Base-by-base conservation (phyloP, 2,888 invertebrate species). In the Cosmia trapezina region DNA sequence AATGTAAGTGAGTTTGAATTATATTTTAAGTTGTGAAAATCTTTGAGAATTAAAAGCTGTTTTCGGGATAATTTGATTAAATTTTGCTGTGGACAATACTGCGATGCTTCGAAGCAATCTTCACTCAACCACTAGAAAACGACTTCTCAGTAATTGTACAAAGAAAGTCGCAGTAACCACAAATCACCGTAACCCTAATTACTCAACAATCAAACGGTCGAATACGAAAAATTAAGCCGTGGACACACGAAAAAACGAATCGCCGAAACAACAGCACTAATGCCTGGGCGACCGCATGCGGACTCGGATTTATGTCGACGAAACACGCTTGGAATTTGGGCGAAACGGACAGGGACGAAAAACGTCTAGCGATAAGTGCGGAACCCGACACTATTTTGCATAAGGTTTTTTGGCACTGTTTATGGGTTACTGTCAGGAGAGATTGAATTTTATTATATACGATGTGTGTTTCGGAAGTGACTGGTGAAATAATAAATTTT, bases 271-370 rank as follows among this genome's bases (percentile, higher is more conserved):
- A 73, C 78, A 76, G 61, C 80, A 76, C 78, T 86, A 86, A 83
- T 85, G 79, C 81, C 75, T 77, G 76, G 63, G 74, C 76, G 65
- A 82, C 70, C 76, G 74, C 84, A 81, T 80, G 73, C 75, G 82
- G 86, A 83, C 88, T 70, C 82, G 83, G 88, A 90, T 90, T 90
- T 90, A 90, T 89, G 86, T 87, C 85, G 85, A 78, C 80, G 78
- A 85, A 75, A 84, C 87, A 89, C 86, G 89, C 86, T 66, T 70
- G 89, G 87, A 89, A 90, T 90, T 90, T 89, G 79, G 89, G 85
- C 78, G 72, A 81, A 84, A 85, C 85, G 83, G 81, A 88, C 89
- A 87, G 76, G 66, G 72, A 83, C 87, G 88, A 89, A 90, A 90
- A 90, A 89, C 90, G 84, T 82, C 79, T 72, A 63, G 85, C 87